Conservation (phyloP, 2,888 invertebrate genomes). For the Phortica okadai region DNA sequence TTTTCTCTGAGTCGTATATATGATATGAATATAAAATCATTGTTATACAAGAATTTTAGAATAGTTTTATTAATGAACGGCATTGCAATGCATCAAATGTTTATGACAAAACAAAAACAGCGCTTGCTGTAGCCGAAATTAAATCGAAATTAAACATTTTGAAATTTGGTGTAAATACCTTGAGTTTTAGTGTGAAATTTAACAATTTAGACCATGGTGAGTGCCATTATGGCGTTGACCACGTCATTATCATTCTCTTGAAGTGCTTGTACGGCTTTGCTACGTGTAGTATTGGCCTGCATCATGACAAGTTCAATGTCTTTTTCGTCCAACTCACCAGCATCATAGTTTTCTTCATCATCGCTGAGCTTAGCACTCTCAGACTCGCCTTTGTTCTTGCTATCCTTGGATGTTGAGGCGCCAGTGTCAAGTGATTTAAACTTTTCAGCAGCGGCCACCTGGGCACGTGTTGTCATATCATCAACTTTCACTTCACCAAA, state of each 20-base stretch:
- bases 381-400: conserved; percentile 13
- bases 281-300: conserved; percentile 56
- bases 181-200: not conserved
- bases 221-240: conserved; percentile 61
- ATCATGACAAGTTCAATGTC: conserved; percentile 58
- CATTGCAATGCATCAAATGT: too few species aligned
- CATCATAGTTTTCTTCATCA: conserved; percentile 25
- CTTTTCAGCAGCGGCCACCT: conserved; percentile 2
- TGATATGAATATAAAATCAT: too few species aligned
- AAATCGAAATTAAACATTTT: not conserved
- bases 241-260: conserved; percentile 53
- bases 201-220: conserved; percentile 46
- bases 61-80: too few species aligned
- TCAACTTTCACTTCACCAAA: conserved; percentile 56
- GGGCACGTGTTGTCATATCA: conserved; percentile 37
- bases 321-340: conserved; percentile 44
- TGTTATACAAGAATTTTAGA: too few species aligned
- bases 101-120: too few species aligned
- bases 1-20: too few species aligned
- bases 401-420: not conserved
- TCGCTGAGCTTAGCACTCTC: not conserved
- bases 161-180: not conserved
- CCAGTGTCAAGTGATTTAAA: not conserved
- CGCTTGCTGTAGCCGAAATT: not conserved
- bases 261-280: conserved; percentile 51